Base-by-base conservation (phyloP, 2,888 invertebrate species). In the Cantharis rustica region DNA sequence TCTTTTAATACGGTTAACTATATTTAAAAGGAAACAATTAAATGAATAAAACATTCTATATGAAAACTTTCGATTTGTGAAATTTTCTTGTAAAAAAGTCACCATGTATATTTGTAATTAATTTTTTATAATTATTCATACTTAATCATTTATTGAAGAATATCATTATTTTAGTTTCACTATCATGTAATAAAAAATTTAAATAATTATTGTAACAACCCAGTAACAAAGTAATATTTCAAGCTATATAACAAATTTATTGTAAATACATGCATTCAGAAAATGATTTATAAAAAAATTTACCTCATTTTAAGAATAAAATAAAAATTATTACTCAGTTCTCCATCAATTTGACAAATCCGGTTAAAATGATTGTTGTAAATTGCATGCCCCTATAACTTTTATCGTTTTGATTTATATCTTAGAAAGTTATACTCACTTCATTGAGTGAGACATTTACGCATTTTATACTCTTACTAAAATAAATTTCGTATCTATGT, bases 361-460 rank as follows among this genome's bases (percentile, higher is more conserved):
- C 47, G 47, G 47, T 47, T 47, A 47, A 47, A 47, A 47, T 47
- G 47, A 47, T 66, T 66, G 64, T 66, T 66, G 64, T 66, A 66
- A 66, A 66, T 66, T 66, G 64, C 64, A 20, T n/a, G 23, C 64
- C 64, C 64, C 64, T 66, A 66, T 66, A 66, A 16, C 20, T 66
- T n/a, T 66, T 66, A 66, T 66, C 64, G 23, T 20, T 23, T 66
- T 66, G 64, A 66, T 66, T 66, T 20, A 47, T 47, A 66, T 66
- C 64, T 66, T 66, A 66, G 23, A 20, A 66, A 23, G 64, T 66
- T 66, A 23, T 66, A 20, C 64, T 66, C 47, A 66, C 64, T 66
- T 66, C 64, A 66, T 20, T 66, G n/a, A 66, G 15, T 23, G 23
- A 66, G 23, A 16, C n/a, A 20, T 66, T 63, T 23, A 20, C 17